phyloP scores from a whole-genome alignment of 2,113 vertebrate genomes.

The Ia io region DNA sequence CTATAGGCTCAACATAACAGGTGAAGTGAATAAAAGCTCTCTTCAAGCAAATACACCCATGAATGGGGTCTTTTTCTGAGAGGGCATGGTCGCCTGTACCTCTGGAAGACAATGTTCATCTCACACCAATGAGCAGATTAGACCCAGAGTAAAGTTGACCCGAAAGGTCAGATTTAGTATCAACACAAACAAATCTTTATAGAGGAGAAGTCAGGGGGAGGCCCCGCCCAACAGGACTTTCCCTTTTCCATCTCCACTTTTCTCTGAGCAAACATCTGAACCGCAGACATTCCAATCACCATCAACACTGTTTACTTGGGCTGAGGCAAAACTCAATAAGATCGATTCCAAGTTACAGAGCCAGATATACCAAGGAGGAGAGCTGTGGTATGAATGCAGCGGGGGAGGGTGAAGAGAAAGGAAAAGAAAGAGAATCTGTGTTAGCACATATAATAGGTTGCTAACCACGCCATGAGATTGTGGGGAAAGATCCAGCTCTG shows the following conservation, averaged over 20 bases:
- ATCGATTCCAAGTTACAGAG: constrained; percentile 56
- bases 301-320: constrained; percentile 63
- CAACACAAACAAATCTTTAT: constrained; percentile 62
- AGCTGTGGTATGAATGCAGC: not conserved
- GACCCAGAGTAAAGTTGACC: constrained; percentile 65
- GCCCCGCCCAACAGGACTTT: not conserved
- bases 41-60: constrained; percentile 68
- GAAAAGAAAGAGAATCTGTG: not conserved
- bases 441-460: not conserved
- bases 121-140: constrained; percentile 74
- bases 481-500: not conserved
- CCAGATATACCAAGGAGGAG: not conserved
- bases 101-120: constrained; percentile 71
- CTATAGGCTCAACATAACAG: constrained; percentile 73
- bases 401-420: not conserved
- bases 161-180: constrained; percentile 60
- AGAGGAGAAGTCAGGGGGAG: not conserved
- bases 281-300: constrained; percentile 25
- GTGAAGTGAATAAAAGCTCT: constrained; percentile 78
- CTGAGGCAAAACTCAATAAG: constrained; percentile 71
- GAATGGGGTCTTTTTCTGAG: constrained; percentile 66
- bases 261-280: not conserved
- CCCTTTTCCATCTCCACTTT: not conserved
- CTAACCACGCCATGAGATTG: not conserved
- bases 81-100: constrained; percentile 63